phyloP scores from a whole-genome alignment of 92 coral and sea anemone species.

The Epizoanthus ramosus region DNA sequence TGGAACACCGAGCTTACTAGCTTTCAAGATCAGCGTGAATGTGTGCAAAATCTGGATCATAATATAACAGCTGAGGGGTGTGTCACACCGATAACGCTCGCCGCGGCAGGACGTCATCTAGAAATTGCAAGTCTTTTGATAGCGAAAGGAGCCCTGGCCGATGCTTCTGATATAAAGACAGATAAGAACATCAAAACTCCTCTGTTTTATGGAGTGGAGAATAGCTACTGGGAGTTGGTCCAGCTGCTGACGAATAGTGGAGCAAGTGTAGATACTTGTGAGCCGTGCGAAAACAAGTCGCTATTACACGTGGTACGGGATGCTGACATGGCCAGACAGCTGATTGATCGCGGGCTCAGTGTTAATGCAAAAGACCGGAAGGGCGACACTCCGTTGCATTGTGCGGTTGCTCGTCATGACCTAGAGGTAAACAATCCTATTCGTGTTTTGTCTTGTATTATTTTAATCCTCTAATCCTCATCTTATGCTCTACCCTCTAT shows the following conservation, averaged over 20 bases:
- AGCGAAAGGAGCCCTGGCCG: conserved; percentile 20
- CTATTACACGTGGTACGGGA: conserved; percentile 30
- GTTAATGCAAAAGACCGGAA: conserved; percentile 32
- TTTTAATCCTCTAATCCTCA: too few relatives aligned
- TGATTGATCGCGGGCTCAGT: conserved; percentile 29
- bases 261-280: conserved; percentile 17
- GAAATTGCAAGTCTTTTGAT: conserved; percentile 8
- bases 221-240: conserved; percentile 2
- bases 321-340: conserved; percentile 23
- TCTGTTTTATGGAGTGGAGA: conserved; percentile 35
- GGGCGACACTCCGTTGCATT: conserved; percentile 18
- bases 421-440: neutral
- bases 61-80: conserved; percentile 11
- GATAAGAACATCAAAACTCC: conserved; percentile 9
- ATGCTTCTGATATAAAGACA: neutral
- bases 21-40: neutral
- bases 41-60: neutral
- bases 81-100: conserved; percentile 28
- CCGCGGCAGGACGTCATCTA: conserved; percentile 1
- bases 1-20: neutral
- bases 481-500: too few relatives aligned
- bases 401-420: conserved; percentile 28
- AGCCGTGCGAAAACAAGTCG: neutral
- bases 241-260: conserved; percentile 21
- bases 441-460: too few relatives aligned